Conservation (phyloP, 2,113 vertebrate genomes). For the Rutilus rutilus region DNA sequence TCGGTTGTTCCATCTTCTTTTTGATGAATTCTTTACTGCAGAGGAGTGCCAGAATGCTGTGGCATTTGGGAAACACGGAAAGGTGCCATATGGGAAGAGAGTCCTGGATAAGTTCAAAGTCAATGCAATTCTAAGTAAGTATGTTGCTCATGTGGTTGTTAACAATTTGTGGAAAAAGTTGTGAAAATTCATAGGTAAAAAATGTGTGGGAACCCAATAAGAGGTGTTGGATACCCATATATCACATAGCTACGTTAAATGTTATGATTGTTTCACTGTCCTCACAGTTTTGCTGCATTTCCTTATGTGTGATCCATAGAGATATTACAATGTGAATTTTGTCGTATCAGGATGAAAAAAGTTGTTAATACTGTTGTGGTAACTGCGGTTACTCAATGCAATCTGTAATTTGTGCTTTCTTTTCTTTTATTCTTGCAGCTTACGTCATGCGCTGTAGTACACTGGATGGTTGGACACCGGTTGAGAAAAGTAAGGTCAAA, state of each 20-base stretch:
- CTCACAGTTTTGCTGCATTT: too few species aligned
- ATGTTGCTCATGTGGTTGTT: conserved; percentile 14
- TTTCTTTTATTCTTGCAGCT: too few species aligned
- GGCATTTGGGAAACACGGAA: conserved; percentile 50
- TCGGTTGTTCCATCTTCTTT: conserved; percentile 36
- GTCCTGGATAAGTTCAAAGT: conserved; percentile 44
- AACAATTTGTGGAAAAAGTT: conserved; percentile 14
- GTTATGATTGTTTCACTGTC: not conserved
- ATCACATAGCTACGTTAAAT: not conserved
- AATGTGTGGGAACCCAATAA: conserved; percentile 9
- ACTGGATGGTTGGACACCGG: too few species aligned
- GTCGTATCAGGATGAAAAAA: too few species aligned
- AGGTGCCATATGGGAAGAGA: conserved; percentile 46
- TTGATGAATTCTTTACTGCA: conserved; percentile 47
- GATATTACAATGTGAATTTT: too few species aligned
- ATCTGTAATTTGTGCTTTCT: too few species aligned
- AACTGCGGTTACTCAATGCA: too few species aligned
- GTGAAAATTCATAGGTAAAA: not conserved
- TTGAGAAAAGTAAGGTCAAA: too few species aligned
- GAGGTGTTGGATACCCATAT: conserved; percentile 4
- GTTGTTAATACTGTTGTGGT: too few species aligned
- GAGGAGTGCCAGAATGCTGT: conserved; percentile 48
- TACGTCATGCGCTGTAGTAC: too few species aligned
- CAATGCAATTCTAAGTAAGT: conserved; percentile 45
- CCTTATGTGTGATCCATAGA: too few species aligned